Conservation (phyloP, 2,888 invertebrate species). For the Trichogramma dendrolimi region DNA sequence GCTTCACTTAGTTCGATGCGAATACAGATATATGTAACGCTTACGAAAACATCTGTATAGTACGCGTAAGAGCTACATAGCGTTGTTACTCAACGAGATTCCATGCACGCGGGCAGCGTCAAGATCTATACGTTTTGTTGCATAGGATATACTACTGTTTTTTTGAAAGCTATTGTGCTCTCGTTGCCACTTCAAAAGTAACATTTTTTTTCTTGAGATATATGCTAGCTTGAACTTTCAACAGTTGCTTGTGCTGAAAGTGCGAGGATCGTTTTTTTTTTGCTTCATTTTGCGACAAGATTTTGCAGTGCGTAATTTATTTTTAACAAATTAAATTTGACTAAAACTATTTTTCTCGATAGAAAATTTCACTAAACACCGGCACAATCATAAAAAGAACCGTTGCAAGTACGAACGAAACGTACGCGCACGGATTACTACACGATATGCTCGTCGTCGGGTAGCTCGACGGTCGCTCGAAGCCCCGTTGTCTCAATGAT, state of each 20-base stretch:
- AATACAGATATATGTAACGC: not conserved
- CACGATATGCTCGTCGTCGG: not conserved
- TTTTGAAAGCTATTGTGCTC: constrained; percentile 1
- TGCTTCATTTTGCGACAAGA: not conserved
- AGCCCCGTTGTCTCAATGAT: constrained; percentile 10
- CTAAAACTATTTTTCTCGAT: too few relatives aligned
- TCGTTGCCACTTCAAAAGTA: constrained; percentile 3
- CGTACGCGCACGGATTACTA: constrained; percentile 17
- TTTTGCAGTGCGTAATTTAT: too few relatives aligned
- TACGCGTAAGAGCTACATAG: too few relatives aligned
- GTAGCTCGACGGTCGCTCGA: too few relatives aligned
- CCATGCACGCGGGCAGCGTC: constrained; percentile 25
- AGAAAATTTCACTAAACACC: not conserved
- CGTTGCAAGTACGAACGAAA: not conserved
- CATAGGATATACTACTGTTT: too few relatives aligned
- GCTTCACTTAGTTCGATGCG: constrained; percentile 51
- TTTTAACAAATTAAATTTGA: too few relatives aligned
- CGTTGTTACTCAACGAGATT: constrained; percentile 48
- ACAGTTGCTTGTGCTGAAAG: constrained; percentile 17
- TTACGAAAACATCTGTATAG: constrained; percentile 19
- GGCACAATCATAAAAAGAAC: not conserved
- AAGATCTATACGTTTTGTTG: not conserved
- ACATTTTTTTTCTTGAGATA: constrained; percentile 17
- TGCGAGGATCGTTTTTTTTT: not conserved
- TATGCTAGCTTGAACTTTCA: constrained; percentile 24